Percentiles rank a stretch among this genome's conserved stretches.
Evolutionary conservation across 1,140 invertebrate species (phyloP).

Genomic region (Papilio polytes): DNA sequence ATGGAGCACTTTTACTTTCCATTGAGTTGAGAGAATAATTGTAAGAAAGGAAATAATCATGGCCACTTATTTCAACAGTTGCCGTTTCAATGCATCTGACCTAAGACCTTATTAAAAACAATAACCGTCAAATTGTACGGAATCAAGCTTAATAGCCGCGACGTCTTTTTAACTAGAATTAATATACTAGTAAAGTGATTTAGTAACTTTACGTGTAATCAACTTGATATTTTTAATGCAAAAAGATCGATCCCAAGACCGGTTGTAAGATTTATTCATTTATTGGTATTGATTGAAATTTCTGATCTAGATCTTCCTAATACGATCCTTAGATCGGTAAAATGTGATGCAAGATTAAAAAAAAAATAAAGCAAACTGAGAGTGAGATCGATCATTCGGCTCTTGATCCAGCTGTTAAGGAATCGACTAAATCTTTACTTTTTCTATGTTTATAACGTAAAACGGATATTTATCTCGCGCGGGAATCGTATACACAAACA

Average conservation of each 20-base stretch:
- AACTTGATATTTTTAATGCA: background rate
- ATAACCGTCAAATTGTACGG: slow-evolving; percentile 54
- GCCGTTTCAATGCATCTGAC: slow-evolving; percentile 52
- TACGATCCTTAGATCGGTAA: no score
- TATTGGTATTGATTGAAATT: no score
- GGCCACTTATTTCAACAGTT: slow-evolving; percentile 31
- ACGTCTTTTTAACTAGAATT: slow-evolving; percentile 19
- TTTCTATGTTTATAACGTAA: background rate
- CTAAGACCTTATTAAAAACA: slow-evolving; percentile 57
- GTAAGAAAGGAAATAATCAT: slow-evolving; percentile 33
- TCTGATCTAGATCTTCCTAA: no score
- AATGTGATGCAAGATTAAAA: background rate
- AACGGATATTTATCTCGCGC: slow-evolving; percentile 1
- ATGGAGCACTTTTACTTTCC: slow-evolving; percentile 37
- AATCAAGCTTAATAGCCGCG: slow-evolving; percentile 54
- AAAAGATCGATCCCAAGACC: background rate
- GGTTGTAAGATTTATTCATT: no score
- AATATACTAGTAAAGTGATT: background rate
- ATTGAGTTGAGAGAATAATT: slow-evolving; percentile 6
- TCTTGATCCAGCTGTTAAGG: background rate
- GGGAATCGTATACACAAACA: slow-evolving; percentile 2
- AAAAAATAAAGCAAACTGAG: background rate
- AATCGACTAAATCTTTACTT: background rate
- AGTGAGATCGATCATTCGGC: background rate
- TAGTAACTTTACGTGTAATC: background rate